Evolutionary conservation across 2,797 vertebrate species (phyloP).

Genomic region (Falco columbarius): DNA sequence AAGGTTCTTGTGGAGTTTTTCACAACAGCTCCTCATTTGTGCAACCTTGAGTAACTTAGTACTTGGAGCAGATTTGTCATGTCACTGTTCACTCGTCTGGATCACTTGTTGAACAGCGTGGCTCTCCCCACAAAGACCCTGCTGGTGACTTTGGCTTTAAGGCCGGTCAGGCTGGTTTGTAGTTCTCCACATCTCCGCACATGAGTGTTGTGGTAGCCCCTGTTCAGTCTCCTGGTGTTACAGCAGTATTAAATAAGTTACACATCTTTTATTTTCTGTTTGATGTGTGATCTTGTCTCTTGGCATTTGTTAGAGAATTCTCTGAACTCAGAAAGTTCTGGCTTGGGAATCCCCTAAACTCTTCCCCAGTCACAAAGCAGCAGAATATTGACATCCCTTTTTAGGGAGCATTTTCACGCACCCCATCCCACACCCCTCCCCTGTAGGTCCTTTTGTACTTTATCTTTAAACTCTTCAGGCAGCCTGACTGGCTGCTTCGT

Average conservation of each 20-base stretch:
- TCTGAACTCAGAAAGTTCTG: neutral
- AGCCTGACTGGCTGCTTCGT: neutral
- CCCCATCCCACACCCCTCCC: accelerated
- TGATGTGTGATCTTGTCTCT: accelerated
- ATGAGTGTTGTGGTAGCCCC: accelerated
- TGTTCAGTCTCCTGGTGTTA: neutral
- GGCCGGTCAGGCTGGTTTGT: neutral
- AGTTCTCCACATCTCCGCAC: neutral
- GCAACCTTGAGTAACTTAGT: neutral
- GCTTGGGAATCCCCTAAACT: neutral
- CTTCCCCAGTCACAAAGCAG: neutral
- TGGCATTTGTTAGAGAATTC: neutral
- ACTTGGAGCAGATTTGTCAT: neutral
- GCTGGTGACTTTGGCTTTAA: neutral
- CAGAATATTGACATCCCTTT: neutral
- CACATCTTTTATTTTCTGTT: neutral
- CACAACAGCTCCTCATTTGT: neutral
- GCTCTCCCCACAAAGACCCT: neutral
- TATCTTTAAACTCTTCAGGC: neutral
- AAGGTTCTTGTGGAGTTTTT: neutral
- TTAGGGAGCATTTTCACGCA: neutral
- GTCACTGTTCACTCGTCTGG: neutral
- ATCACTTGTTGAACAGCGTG: neutral
- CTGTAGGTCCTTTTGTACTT: neutral
- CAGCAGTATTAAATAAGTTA: neutral